phyloP scores from a whole-genome alignment of 2,113 vertebrate species.

The Balaeniceps rex region DNA sequence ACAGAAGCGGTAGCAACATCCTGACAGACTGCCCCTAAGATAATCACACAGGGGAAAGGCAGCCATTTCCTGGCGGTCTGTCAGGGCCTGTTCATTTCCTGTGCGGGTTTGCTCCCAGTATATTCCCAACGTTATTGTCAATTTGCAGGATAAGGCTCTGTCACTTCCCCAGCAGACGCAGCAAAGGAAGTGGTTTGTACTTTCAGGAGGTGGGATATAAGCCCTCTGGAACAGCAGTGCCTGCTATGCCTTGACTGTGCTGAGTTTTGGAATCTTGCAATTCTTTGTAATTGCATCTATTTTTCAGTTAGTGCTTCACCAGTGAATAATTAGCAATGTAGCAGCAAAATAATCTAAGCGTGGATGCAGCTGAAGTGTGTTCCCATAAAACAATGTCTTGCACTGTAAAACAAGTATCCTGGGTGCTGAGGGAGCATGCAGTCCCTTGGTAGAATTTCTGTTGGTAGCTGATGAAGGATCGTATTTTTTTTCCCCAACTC shows the following conservation, averaged over 20 bases:
- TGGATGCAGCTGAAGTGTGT: not conserved
- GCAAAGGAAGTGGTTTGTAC: too few relatives aligned
- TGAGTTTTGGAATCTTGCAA: not conserved
- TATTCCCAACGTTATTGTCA: fast-evolving
- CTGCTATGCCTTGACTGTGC: not conserved
- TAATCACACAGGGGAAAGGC: fast-evolving
- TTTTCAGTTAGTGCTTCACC: not conserved
- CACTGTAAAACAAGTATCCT: not conserved
- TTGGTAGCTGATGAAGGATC: not conserved
- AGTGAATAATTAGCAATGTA: not conserved
- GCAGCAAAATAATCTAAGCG: fast-evolving
- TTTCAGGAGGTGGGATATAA: not conserved
- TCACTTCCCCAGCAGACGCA: fast-evolving
- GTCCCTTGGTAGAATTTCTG: fast-evolving
- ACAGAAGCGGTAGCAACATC: fast-evolving
- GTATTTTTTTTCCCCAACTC: fast-evolving
- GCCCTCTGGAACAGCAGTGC: not conserved
- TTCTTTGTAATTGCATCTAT: not conserved
- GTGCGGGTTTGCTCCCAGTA: fast-evolving
- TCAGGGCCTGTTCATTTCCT: fast-evolving
- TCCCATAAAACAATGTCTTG: fast-evolving
- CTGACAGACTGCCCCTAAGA: fast-evolving
- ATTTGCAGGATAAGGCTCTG: not conserved
- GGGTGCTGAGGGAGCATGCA: fast-evolving
- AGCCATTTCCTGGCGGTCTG: not conserved